Evolutionary conservation across 2,113 vertebrate genomes (phyloP), one percentile per base, ranked within the genome.

Genomic region (Himantopus leucocephalus): DNA sequence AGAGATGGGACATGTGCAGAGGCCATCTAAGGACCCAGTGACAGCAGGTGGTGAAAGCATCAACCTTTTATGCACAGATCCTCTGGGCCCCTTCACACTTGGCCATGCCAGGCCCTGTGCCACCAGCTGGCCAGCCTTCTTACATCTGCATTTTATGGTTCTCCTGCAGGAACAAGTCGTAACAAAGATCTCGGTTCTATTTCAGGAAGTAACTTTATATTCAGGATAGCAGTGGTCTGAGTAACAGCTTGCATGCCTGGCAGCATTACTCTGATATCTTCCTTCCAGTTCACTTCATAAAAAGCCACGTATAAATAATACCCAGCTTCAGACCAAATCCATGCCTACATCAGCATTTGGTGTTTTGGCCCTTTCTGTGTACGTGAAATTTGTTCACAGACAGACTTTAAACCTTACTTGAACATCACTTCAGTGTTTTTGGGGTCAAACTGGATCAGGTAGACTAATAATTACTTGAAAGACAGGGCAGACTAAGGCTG

Each of bases 71-170:
- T 19, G 21, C 30, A 35, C 35, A 14, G 27, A 29, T 7, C 8
- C 30, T 41, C 0, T 4, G 21, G 14, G 5, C 9, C 6, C 9
- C 18, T 62, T 71, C 8, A 20, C 7, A 12, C 41, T 53, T 1
- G 0, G 35, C 8, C 6, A 8, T 30, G 14, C 27, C 21, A 60
- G 24, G 23, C 21, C 72, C 24, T 58, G 20, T 76, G 27, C 21
- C 37, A n/a, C 15, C 27, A 47, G 27, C 45, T 76, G 47, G 11
- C 18, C n/a, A 91, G 55, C 21, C 10, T 59, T 53, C 37, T 43
- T 19, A n/a, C 7, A 41, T 23, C 26, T 83, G 26, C 2, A 13
- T 43, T 92, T 84, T 70, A 39, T 53, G 17, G 12, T 63, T 86
- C 23, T 86, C 14, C 37, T 76, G 21, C 21, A 86, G 9, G 24